phyloP scores from a whole-genome alignment of 2,888 invertebrate genomes.

The Frankliniella fusca region DNA sequence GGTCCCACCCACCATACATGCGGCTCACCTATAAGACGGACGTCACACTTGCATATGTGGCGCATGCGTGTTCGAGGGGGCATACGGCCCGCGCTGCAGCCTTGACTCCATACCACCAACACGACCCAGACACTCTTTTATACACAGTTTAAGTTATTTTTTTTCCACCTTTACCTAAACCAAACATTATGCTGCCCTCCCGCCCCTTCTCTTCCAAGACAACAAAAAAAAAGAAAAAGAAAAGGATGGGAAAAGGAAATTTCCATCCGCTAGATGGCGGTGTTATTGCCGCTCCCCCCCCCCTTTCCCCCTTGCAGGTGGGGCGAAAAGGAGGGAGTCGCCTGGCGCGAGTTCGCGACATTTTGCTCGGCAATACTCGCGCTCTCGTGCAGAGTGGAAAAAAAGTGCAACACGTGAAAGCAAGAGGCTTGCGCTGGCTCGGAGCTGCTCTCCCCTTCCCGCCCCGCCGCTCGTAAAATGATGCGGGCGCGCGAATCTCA shows the following conservation, averaged over 20 bases:
- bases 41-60: too few species aligned
- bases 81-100: too few species aligned
- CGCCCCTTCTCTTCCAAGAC: background rate
- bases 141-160: background rate
- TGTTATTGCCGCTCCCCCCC: too few species aligned
- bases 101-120: background rate
- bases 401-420: background rate
- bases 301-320: background rate
- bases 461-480: conserved; percentile 4
- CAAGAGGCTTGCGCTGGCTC: background rate
- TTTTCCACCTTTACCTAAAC: background rate
- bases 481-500: conserved; percentile 18
- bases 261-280: too few species aligned
- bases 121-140: background rate
- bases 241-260: background rate
- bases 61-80: too few species aligned
- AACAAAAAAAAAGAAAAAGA: background rate
- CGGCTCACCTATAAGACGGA: too few species aligned
- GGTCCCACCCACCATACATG: too few species aligned
- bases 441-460: background rate
- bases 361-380: background rate
- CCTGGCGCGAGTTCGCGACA: background rate
- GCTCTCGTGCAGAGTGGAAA: background rate
- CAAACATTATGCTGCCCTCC: background rate
- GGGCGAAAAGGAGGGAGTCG: background rate